phyloP scores from a whole-genome alignment of 2,113 vertebrate species.

The Eira barbara region DNA sequence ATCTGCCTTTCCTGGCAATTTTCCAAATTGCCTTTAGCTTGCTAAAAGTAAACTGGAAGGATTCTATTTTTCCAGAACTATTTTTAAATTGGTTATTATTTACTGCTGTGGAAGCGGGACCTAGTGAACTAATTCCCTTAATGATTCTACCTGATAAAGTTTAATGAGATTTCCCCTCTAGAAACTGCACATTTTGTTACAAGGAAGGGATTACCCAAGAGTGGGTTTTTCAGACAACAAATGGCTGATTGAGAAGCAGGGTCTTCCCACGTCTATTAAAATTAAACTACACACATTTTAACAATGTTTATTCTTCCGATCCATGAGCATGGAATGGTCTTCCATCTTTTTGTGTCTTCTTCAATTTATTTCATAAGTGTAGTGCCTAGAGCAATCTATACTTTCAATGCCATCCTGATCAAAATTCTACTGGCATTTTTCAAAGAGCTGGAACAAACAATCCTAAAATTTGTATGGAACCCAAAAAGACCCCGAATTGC shows the following conservation, averaged over 20 bases:
- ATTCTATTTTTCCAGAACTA: background rate
- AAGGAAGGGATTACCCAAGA: background rate
- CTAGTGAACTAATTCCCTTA: conserved; percentile 9
- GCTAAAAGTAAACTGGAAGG: background rate
- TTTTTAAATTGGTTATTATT: background rate
- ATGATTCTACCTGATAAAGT: background rate
- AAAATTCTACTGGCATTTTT: too few species aligned
- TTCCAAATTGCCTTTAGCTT: too few species aligned
- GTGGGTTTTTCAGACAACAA: background rate
- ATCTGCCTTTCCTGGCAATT: background rate
- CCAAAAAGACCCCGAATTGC: too few species aligned
- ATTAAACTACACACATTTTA: background rate
- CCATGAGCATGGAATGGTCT: too few species aligned
- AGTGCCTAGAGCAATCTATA: too few species aligned
- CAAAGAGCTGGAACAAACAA: too few species aligned
- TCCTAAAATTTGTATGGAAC: too few species aligned
- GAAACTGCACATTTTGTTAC: background rate
- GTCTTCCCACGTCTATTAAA: background rate
- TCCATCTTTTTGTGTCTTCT: too few species aligned
- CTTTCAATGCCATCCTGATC: too few species aligned
- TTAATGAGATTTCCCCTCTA: background rate
- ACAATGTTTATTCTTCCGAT: too few species aligned
- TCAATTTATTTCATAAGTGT: too few species aligned
- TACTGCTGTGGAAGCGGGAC: background rate
- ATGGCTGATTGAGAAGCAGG: background rate